Conservation (phyloP, 2,888 invertebrate species). For the Myopa tessellatipennis region DNA sequence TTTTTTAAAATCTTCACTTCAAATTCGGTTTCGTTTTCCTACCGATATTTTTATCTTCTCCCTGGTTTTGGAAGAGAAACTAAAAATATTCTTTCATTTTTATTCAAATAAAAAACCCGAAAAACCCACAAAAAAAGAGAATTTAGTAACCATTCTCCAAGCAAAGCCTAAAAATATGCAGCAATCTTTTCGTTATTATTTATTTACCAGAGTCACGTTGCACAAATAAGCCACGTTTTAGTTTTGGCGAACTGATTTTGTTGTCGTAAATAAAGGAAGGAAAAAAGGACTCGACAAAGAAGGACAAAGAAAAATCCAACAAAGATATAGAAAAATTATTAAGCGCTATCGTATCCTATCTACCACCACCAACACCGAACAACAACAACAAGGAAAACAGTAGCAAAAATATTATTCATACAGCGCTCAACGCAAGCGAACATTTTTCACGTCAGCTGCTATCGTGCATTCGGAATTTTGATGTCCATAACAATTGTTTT, state of each 20-base stretch:
- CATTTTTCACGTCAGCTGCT: constrained; percentile 23
- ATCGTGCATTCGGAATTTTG: constrained; percentile 16
- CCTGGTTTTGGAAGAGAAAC: not conserved
- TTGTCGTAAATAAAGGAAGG: not conserved
- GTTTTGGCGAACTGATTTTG: not conserved
- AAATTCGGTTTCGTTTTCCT: no score
- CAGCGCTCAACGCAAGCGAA: constrained; percentile 1
- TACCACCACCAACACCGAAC: not conserved
- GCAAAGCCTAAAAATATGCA: constrained; percentile 1
- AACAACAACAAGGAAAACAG: not conserved
- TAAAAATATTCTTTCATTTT: no score
- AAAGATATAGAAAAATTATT: no score
- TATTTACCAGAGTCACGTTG: constrained; percentile 2
- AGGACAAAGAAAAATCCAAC: not conserved
- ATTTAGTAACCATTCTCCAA: not conserved
- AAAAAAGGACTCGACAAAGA: not conserved
- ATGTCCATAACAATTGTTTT: constrained; percentile 18
- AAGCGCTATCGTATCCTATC: no score
- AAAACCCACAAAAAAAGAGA: no score
- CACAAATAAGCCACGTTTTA: not conserved
- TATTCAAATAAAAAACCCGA: no score
- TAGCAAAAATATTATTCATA: not conserved
- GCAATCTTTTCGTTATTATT: not conserved
- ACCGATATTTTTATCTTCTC: no score
- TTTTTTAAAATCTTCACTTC: no score